phyloP scores from a whole-genome alignment of 2,113 vertebrate genomes.

The Oncorhynchus clarkii region DNA sequence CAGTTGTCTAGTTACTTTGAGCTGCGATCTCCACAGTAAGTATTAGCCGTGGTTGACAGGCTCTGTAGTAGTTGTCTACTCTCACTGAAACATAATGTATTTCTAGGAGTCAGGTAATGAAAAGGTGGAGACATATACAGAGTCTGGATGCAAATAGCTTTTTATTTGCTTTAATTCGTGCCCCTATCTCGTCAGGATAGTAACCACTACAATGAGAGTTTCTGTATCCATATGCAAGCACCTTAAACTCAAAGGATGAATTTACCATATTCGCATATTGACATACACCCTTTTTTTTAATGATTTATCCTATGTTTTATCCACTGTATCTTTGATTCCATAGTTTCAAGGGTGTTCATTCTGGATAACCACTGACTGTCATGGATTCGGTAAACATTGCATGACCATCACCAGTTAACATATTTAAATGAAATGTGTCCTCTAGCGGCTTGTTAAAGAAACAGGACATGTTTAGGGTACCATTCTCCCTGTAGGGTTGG shows the following conservation, averaged over 20 bases:
- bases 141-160: constrained; percentile 15
- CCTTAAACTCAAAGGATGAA: background rate
- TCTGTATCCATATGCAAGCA: background rate
- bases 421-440: too few relatives aligned
- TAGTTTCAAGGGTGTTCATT: too few relatives aligned
- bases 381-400: too few relatives aligned
- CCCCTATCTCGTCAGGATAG: constrained; percentile 11
- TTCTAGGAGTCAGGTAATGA: constrained; percentile 16
- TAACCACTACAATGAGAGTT: constrained; percentile 17
- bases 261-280: too few relatives aligned
- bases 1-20: constrained; percentile 72
- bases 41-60: constrained; percentile 57
- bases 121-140: constrained; percentile 21
- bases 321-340: too few relatives aligned
- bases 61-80: constrained; percentile 53
- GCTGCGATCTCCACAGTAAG: constrained; percentile 64
- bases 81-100: constrained; percentile 22
- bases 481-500: constrained; percentile 7
- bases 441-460: too few relatives aligned
- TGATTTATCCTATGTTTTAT: too few relatives aligned
- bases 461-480: too few relatives aligned
- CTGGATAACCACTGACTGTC: too few relatives aligned
- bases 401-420: too few relatives aligned
- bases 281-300: too few relatives aligned
- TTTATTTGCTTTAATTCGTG: constrained; percentile 5